These are phyloP conservation scores for Notechis scutatus DNA, from an alignment of 2,113 vertebrate species.

Conservation along the genomic window DNA sequence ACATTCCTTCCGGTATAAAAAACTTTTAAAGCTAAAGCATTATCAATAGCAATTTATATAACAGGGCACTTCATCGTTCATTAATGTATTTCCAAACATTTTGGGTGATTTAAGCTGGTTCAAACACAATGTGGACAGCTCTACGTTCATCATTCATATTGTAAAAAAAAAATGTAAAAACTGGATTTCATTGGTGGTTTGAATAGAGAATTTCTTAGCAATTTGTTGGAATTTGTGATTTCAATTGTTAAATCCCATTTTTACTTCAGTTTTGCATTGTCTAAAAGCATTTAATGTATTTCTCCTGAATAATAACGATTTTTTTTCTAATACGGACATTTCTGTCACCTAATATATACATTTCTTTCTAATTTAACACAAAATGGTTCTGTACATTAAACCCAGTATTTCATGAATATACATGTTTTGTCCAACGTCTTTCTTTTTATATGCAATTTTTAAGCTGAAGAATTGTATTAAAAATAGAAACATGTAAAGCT, in stretches of 20 bases:
- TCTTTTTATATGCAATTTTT: background rate
- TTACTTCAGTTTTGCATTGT: background rate
- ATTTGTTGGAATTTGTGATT: background rate
- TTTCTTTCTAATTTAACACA: background rate
- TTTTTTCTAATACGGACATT: background rate
- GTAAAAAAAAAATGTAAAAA: conserved; percentile 5
- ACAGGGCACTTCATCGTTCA: background rate
- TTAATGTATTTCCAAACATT: background rate
- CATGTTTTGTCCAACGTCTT: background rate
- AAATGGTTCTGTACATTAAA: background rate
- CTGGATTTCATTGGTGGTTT: background rate
- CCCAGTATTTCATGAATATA: background rate
- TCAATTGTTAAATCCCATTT: background rate
- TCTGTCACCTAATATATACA: background rate
- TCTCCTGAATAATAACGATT: background rate
- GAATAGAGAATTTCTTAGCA: background rate
- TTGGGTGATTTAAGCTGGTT: background rate
- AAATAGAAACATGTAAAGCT: background rate
- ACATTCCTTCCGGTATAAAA: background rate
- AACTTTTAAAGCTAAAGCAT: background rate
- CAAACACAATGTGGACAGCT: background rate
- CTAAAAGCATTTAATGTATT: background rate
- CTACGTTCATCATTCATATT: background rate
- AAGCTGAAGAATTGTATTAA: background rate
- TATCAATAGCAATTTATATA: background rate